phyloP scores from a whole-genome alignment of 2,113 vertebrate genomes.

The Ascaphus truei region DNA sequence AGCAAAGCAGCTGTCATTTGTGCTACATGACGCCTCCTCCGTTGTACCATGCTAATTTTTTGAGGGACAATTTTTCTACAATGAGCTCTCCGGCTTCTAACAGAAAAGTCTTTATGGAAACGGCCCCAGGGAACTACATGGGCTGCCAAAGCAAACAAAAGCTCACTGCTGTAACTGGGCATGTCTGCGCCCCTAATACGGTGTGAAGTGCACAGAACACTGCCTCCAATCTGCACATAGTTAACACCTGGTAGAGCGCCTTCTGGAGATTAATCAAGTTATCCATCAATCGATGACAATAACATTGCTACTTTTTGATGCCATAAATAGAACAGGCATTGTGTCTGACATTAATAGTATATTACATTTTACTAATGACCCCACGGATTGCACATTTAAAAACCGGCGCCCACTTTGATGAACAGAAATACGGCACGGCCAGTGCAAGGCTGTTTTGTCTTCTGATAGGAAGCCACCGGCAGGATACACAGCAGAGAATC shows the following conservation, averaged over 20 bases:
- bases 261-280: constrained; percentile 79
- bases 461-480: too few species aligned
- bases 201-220: constrained; percentile 71
- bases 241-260: constrained; percentile 70
- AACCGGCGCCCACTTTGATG: neutral
- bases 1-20: constrained; percentile 83
- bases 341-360: neutral
- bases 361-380: constrained; percentile 8
- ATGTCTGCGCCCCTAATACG: constrained; percentile 74
- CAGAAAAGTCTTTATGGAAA: constrained; percentile 91
- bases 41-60: constrained; percentile 89
- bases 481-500: too few species aligned
- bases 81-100: constrained; percentile 87
- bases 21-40: constrained; percentile 82
- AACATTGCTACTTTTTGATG: neutral
- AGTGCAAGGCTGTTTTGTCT: too few species aligned
- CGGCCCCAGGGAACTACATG: constrained; percentile 82
- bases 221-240: constrained; percentile 69
- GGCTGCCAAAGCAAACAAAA: constrained; percentile 93
- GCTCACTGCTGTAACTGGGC: constrained; percentile 73
- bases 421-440: neutral
- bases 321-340: neutral
- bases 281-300: constrained; percentile 75
- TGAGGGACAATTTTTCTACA: constrained; percentile 85
- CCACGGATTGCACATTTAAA: neutral